Evolutionary conservation across 2,888 invertebrate genomes (phyloP), one percentile per base, ranked within the genome.

Genomic region (Tiliacea aurago): DNA sequence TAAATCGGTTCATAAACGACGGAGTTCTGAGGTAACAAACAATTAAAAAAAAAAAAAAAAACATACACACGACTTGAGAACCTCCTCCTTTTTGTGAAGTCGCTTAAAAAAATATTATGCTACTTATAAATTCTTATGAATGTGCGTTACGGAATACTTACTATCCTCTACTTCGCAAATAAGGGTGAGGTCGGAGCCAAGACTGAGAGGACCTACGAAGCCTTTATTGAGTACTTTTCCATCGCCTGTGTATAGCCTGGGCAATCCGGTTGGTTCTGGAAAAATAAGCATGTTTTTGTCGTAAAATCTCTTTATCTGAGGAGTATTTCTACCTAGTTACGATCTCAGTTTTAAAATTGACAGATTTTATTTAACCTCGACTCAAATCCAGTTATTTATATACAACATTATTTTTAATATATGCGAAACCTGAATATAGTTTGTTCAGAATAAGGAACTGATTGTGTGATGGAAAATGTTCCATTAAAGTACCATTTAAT

Each of bases 91-190:
- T n/a, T n/a, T n/a, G n/a, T n/a, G n/a, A n/a, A n/a, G n/a, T n/a
- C n/a, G n/a, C n/a, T n/a, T n/a, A n/a, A n/a, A n/a, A n/a, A n/a
- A n/a, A n/a, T n/a, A n/a, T n/a, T n/a, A n/a, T n/a, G n/a, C n/a
- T n/a, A n/a, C n/a, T n/a, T 3, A 28, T 28, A 28, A 28, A 28
- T 2, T 28, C 28, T 28, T 28, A 28, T 28, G 28, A 28, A 28
- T 28, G 28, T 28, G 28, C 28, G 28, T 45, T 2, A 2, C 28
- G n/a, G 37, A 61, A 53, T 74, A 73, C 87, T 78, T 88, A 95
- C 95, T 89, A 66, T 92, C 90, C 2, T 90, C 85, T 0, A 95
- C 93, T 87, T 93, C 91, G 70, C 95, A 95, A 2, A 88, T 83
- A 0, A 95, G 86, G 0, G 89, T 90, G 43, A 94, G 80, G 53